phyloP scores from a whole-genome alignment of 1,140 invertebrate species.

The Papilio helenus region DNA sequence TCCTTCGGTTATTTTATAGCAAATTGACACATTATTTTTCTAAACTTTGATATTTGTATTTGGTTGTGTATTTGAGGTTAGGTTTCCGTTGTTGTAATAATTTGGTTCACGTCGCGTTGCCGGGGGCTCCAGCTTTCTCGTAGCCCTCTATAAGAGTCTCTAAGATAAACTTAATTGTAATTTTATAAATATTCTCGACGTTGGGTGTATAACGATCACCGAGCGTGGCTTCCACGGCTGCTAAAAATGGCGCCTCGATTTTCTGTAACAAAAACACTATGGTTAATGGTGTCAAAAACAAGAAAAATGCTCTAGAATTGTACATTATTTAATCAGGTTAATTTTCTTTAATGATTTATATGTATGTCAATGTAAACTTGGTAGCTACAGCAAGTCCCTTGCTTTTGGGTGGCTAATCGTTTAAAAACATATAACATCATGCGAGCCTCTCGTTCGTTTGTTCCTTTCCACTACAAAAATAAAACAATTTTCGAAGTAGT shows the following conservation, averaged over 20 bases:
- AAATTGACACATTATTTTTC: conserved; percentile 41
- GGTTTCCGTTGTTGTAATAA: conserved; percentile 30
- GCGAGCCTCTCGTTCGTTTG: too few species aligned
- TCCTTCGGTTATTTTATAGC: neutral
- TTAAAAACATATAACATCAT: too few species aligned
- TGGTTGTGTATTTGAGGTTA: neutral
- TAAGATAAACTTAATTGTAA: conserved; percentile 95
- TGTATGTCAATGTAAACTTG: too few species aligned
- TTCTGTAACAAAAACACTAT: conserved; percentile 86
- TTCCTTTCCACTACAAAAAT: neutral
- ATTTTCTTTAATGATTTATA: neutral
- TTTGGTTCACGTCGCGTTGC: conserved; percentile 66
- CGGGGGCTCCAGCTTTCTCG: conserved; percentile 82
- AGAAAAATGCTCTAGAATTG: neutral
- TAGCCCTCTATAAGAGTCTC: conserved; percentile 93
- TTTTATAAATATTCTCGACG: conserved; percentile 95
- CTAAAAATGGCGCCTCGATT: conserved; percentile 94
- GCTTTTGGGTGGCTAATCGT: too few species aligned
- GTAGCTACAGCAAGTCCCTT: too few species aligned
- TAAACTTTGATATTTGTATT: neutral
- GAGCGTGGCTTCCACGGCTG: conserved; percentile 92
- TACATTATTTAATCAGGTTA: neutral
- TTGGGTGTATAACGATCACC: conserved; percentile 95
- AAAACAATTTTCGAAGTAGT: neutral
- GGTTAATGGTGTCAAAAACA: neutral